Conservation (phyloP, 1,140 invertebrate genomes). For the Euwallacea similis region DNA sequence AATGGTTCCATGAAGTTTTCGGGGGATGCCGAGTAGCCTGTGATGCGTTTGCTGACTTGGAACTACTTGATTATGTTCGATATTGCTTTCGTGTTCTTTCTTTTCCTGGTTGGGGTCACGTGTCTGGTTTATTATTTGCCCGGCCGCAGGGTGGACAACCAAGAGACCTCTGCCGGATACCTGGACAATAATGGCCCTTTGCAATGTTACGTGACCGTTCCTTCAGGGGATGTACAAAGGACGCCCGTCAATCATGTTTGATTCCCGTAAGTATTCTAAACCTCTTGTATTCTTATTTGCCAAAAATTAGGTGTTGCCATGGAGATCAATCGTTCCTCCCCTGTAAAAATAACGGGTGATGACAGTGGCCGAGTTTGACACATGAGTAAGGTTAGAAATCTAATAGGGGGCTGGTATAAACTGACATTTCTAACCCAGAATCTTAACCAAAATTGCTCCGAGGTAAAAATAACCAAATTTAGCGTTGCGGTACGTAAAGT, state of each 20-base stretch:
- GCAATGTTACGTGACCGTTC: conserved; percentile 52
- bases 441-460: too few relatives aligned
- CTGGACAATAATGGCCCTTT: conserved; percentile 43
- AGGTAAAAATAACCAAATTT: too few relatives aligned
- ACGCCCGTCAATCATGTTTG: conserved; percentile 53
- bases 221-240: conserved; percentile 44
- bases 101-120: conserved; percentile 78
- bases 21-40: conserved; percentile 21
- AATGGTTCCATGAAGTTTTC: too few relatives aligned
- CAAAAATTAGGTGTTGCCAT: neutral
- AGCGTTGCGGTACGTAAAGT: too few relatives aligned
- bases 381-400: neutral
- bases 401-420: neutral
- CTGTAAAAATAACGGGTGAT: neutral
- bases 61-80: conserved; percentile 85
- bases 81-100: conserved; percentile 81
- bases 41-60: conserved; percentile 79
- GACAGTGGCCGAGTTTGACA: neutral
- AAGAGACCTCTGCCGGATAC: conserved; percentile 28
- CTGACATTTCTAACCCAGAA: neutral
- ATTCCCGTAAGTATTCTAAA: conserved; percentile 36
- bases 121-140: conserved; percentile 79
- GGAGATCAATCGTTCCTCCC: neutral
- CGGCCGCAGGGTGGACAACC: conserved; percentile 52
- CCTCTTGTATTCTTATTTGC: neutral